A percentile compares a stretch with the other conserved stretches of the same genome.
phyloP scores from a whole-genome alignment of 1,140 invertebrate species.

The Cecropterus lyciades region DNA sequence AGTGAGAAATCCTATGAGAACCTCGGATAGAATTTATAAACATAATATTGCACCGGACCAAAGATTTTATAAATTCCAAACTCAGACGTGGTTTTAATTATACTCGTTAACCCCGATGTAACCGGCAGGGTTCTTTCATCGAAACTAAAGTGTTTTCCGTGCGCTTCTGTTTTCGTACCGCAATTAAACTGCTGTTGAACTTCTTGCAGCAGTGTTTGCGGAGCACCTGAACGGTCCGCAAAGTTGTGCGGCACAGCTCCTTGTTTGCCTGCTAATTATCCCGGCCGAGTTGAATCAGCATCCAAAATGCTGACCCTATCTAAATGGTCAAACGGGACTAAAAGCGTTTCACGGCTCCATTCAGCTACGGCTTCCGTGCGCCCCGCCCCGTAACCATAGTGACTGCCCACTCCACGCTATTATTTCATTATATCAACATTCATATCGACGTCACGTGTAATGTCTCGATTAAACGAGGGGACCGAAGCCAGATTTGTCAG shows the following conservation, averaged over 20 bases:
- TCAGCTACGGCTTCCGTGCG: conserved; percentile 66
- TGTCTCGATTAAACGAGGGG: conserved; percentile 75
- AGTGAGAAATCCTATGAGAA: no score
- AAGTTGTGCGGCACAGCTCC: conserved; percentile 69
- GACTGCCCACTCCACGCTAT: conserved; percentile 70
- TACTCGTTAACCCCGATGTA: conserved; percentile 67
- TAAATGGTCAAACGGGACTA: conserved; percentile 74
- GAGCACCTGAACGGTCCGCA: conserved; percentile 78
- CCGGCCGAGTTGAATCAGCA: conserved; percentile 62
- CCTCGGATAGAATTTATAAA: background rate
- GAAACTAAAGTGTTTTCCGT: conserved; percentile 77
- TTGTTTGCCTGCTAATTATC: conserved; percentile 85
- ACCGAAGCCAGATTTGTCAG: conserved; percentile 81
- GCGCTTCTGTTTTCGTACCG: conserved; percentile 80
- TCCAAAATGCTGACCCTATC: conserved; percentile 74
- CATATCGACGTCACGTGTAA: conserved; percentile 75
- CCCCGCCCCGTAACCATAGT: conserved; percentile 72
- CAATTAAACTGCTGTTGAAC: conserved; percentile 84
- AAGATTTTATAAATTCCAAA: conserved; percentile 57
- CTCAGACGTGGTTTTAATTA: conserved; percentile 55
- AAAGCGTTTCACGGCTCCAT: conserved; percentile 67
- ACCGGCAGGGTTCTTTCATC: conserved; percentile 74
- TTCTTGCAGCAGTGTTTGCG: conserved; percentile 80
- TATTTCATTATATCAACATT: conserved; percentile 81
- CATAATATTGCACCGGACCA: background rate